Evolutionary conservation across 2,888 invertebrate species (phyloP).

Genomic region (Cosmorhoe ocellata): DNA sequence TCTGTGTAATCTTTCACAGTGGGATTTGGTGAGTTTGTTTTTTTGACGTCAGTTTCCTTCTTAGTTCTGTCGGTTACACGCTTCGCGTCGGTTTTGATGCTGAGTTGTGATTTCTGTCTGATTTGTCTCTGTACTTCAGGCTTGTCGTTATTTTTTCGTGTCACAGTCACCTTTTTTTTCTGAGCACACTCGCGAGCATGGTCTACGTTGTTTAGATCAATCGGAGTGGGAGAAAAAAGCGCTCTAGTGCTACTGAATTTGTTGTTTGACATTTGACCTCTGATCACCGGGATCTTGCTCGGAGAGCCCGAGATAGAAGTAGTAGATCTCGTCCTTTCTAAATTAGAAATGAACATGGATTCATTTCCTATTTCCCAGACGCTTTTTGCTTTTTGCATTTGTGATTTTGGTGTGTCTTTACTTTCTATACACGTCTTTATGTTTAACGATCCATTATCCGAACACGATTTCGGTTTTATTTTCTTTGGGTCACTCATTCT

Average conservation of each 20-base stretch:
- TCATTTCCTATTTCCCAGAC: slow-evolving; percentile 81
- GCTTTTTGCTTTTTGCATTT: slow-evolving; percentile 79
- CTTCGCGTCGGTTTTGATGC: slow-evolving; percentile 66
- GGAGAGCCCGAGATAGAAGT: slow-evolving; percentile 82
- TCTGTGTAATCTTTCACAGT: slow-evolving; percentile 74
- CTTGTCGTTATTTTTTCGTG: slow-evolving; percentile 65
- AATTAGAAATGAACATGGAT: slow-evolving; percentile 55
- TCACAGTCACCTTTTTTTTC: slow-evolving; percentile 67
- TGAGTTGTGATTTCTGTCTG: slow-evolving; percentile 76
- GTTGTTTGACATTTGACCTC: slow-evolving; percentile 76
- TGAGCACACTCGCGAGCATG: slow-evolving; percentile 81
- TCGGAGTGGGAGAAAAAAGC: slow-evolving; percentile 82
- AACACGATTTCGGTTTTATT: slow-evolving; percentile 65
- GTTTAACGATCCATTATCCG: slow-evolving; percentile 69
- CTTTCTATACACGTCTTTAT: slow-evolving; percentile 61
- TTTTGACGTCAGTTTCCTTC: slow-evolving; percentile 71
- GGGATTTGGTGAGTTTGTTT: slow-evolving; percentile 57
- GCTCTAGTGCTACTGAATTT: slow-evolving; percentile 79
- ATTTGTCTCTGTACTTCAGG: slow-evolving; percentile 66
- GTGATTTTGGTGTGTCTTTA: slow-evolving; percentile 63
- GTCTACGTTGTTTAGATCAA: slow-evolving; percentile 80
- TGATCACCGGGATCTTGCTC: slow-evolving; percentile 84
- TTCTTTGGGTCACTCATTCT: slow-evolving; percentile 70
- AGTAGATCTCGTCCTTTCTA: slow-evolving; percentile 76
- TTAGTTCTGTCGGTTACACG: slow-evolving; percentile 67